phyloP scores from a whole-genome alignment of 2,888 invertebrate genomes.

The Opisthograptis luteolata region DNA sequence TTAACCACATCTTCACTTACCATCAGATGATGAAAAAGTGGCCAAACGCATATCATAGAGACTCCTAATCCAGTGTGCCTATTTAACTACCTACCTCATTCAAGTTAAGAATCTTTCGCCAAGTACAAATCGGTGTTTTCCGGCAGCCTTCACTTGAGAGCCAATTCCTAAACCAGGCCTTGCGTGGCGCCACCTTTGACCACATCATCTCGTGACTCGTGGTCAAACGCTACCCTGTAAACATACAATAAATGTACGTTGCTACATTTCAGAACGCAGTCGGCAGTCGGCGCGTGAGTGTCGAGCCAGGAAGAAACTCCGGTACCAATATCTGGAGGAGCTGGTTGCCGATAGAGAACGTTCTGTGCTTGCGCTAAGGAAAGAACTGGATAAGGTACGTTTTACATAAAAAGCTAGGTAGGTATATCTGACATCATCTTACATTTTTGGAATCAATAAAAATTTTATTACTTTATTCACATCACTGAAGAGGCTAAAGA shows the following conservation, averaged over 20 bases:
- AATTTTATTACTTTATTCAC: no score
- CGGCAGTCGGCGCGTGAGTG: constrained; percentile 99
- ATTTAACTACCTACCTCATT: no score
- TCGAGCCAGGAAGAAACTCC: constrained; percentile 96
- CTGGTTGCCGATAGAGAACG: constrained; percentile 96
- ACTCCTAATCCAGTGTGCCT: no score
- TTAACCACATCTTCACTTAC: no score
- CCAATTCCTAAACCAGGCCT: not conserved
- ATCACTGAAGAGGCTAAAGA: no score
- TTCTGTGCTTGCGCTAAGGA: constrained; percentile 93
- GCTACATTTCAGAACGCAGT: constrained; percentile 90
- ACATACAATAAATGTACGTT: not conserved
- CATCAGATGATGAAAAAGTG: no score
- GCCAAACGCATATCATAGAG: no score
- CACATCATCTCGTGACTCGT: not conserved
- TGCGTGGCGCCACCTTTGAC: not conserved
- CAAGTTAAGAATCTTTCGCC: no score
- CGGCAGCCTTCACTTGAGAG: no score
- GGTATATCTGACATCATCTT: no score
- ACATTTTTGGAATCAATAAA: no score
- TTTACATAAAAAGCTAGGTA: not conserved
- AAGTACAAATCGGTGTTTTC: no score
- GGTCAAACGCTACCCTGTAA: not conserved
- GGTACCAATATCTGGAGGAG: constrained; percentile 98
- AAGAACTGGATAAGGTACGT: constrained; percentile 95